phyloP scores from a whole-genome alignment of 2,888 invertebrate species.

The Melipona bicolor region DNA sequence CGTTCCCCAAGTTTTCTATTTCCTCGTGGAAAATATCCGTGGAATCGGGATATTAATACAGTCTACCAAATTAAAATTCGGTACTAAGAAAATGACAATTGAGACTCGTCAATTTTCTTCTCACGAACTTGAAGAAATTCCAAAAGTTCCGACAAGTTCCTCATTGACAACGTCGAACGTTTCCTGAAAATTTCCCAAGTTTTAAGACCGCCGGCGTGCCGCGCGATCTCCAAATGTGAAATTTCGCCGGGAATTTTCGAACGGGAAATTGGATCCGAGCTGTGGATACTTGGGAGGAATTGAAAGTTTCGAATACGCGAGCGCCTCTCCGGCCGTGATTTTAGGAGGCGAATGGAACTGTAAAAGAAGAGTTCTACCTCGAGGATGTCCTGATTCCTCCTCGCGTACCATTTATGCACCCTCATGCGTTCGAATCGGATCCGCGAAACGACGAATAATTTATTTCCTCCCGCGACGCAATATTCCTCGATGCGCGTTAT shows the following conservation, averaged over 20 bases:
- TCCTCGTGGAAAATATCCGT: neutral
- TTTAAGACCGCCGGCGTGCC: neutral
- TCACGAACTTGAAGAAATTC: no score
- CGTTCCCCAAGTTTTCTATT: neutral
- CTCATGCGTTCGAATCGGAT: neutral
- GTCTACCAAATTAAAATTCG: no score
- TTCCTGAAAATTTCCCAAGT: neutral
- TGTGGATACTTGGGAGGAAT: neutral
- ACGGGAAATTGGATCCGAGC: neutral
- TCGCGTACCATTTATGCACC: neutral
- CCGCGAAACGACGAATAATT: conserved; percentile 23
- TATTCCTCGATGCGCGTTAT: neutral
- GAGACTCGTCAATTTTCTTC: no score
- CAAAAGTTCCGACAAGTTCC: no score
- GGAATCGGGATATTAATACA: no score
- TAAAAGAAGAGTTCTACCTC: neutral
- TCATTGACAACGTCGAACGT: neutral
- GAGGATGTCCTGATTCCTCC: neutral
- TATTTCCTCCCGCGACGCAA: neutral
- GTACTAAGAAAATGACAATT: no score
- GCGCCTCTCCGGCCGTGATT: neutral
- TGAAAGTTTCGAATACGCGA: neutral
- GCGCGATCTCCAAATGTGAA: neutral
- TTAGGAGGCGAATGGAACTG: neutral
- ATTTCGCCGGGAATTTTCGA: neutral